Base-by-base conservation (phyloP, 2,113 vertebrate genomes). In the Cynoglossus semilaevis region DNA sequence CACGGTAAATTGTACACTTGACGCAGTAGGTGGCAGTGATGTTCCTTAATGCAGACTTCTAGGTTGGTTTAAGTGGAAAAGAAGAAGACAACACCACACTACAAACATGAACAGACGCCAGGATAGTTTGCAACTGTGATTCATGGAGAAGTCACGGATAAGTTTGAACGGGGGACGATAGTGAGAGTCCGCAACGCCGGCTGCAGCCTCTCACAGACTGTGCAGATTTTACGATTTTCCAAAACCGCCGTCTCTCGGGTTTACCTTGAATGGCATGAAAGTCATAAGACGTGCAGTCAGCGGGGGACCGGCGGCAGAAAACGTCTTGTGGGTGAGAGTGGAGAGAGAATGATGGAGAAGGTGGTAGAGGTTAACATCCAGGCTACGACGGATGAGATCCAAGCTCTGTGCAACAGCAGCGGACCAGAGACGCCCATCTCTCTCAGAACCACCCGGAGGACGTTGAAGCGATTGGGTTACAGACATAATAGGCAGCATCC, bases 91-190 rank as follows among this genome's bases (percentile, higher is more conserved):
- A n/a, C n/a, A n/a, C n/a, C n/a, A n/a, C n/a, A n/a, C n/a, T n/a
- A n/a, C n/a, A n/a, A n/a, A n/a, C n/a, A n/a, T n/a, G n/a, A n/a
- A n/a, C n/a, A n/a, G n/a, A n/a, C n/a, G n/a, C n/a, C n/a, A n/a
- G n/a, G n/a, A n/a, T n/a, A n/a, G n/a, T n/a, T n/a, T n/a, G n/a
- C n/a, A n/a, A n/a, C n/a, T n/a, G n/a, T n/a, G n/a, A n/a, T n/a
- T n/a, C 55, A 79, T 79, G 76, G 76, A 67, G 17, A 79, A 79
- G 55, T 59, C 54, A 9, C 67, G 53, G 9, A 71, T 9, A 71
- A 71, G 41, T 74, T 74, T 12, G 62, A 74, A 15, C 67, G 76
- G 22, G 76, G 76, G 62, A 60, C n/a, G 54, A 79, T 79, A 1
- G 76, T 79, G 8, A 71, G 76, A 11, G 62, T 63, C 4, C 48